Evolutionary conservation across 2,888 invertebrate genomes (phyloP), one percentile per base, ranked within the genome.

Genomic region (Calephelis perditalis): DNA sequence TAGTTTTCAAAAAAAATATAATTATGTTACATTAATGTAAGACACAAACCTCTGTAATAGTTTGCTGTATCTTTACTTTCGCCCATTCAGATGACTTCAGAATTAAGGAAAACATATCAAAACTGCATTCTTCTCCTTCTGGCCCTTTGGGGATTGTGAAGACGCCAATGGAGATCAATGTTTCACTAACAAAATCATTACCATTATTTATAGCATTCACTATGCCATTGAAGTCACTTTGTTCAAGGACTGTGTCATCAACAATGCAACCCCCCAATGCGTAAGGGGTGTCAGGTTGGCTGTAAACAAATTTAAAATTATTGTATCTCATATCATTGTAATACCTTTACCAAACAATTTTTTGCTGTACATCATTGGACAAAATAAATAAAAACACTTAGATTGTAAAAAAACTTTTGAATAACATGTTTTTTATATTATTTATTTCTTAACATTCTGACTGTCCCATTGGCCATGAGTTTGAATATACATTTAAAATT

Each of bases 241-340:
- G 66, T 44, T 78, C 74, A 59, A 70, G 73, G 45, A 82, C 73
- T 46, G 82, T 81, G 63, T 86, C 90, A 63, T 89, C 86, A 11
- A 90, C 79, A 12, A 87, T 79, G 69, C 91, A 91, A 8, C 91
- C 91, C 15, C 86, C 91, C 49, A 91, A 71, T 5, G 91, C 91
- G 71, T 82, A 89, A 2, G 91, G 88, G 26, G 76, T 71, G 62
- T 84, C 75, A 40, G 84, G 82, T 71, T 91, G 91, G 3, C 91
- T 91, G 73, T 56, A 86, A 60, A 35, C 10, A 12, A 40, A 40
- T 26, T 26, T 26, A 26, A 26, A 26, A 26, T 26, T 26, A 26
- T 26, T 26, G 26, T 26, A 2, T 26, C 26, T 26, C 3, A 26
- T 26, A 26, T 26, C 26, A 26, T 26, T 3, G 26, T 26, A 26